Evolutionary conservation across 92 coral and sea anemone genomes (phyloP).

Genomic region (Palythoa grandiflora): DNA sequence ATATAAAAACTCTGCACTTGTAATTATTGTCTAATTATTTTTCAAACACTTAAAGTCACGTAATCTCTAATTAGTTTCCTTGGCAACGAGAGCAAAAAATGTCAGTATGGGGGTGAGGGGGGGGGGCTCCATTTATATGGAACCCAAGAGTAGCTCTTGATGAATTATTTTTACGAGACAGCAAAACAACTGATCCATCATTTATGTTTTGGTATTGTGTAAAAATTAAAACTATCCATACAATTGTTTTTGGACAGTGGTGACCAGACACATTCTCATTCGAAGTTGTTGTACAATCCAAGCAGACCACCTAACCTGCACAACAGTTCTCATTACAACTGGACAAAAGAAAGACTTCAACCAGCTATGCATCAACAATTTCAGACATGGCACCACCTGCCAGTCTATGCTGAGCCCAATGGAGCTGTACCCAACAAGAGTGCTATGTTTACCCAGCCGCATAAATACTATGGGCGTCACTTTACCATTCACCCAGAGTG

Average conservation of each 20-base stretch:
- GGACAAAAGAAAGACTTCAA: constrained; percentile 66
- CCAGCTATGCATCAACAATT: constrained; percentile 75
- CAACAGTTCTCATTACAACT: constrained; percentile 71
- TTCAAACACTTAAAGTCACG: too few relatives aligned
- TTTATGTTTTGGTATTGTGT: not conserved
- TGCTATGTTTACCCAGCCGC: constrained; percentile 91
- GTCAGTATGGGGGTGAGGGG: too few relatives aligned
- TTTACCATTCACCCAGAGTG: constrained; percentile 99
- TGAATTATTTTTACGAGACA: too few relatives aligned
- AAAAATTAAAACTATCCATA: not conserved
- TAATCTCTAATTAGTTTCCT: too few relatives aligned
- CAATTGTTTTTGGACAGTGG: constrained; percentile 51
- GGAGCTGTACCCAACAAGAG: constrained; percentile 77
- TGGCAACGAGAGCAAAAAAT: too few relatives aligned
- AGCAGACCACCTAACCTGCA: constrained; percentile 77
- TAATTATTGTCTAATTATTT: too few relatives aligned
- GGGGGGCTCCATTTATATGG: too few relatives aligned
- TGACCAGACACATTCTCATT: constrained; percentile 47
- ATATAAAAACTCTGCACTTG: too few relatives aligned
- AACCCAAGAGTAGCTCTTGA: too few relatives aligned
- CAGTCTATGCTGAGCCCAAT: constrained; percentile 74
- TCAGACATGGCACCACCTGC: constrained; percentile 99
- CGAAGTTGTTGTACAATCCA: constrained; percentile 64
- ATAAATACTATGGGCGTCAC: constrained; percentile 78
- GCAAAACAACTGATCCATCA: too few relatives aligned